Evolutionary conservation across 2,113 vertebrate species (phyloP), one percentile per base, ranked within the genome.

Genomic region (Gymnorhina tibicen): DNA sequence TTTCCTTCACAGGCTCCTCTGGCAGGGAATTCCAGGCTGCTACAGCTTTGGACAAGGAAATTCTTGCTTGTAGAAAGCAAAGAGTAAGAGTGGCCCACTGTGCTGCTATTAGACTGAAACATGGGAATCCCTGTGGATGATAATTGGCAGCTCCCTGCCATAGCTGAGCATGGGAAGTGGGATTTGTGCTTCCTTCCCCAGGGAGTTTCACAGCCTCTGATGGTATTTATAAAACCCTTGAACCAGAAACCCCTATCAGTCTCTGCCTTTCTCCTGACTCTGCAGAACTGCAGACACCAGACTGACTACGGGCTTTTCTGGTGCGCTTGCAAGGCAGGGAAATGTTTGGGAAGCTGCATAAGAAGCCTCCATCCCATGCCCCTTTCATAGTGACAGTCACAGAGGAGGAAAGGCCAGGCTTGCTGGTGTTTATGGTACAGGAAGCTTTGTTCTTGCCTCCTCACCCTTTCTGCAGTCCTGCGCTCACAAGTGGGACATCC

Each of bases 1-100:
- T 44, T 72, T 30, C 47, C 58, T 68, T 55, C 73, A 55, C 46
- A 82, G 33, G 37, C 77, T 60, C 47, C 82, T 67, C 55, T 89
- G 63, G 55, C 53, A 83, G 92, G 33, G 72, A 84, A 95, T 76
- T 76, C 76, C 52, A 66, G 86, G 69, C 56, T 81, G 83, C n/a
- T 56, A 30, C 49, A 39, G 13, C 69, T 85, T 32, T 58, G 23
- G 64, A 64, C 41, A 68, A 58, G 76, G 67, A 79, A 91, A 78
- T 60, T 12, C 56, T 21, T 44, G 84, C 74, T 80, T 37, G 19
- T 42, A 78, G 94, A 72, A 79, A 68, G 86, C 75, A 77, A 82
- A 88, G 59, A 94, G 91, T 88, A 60, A 83, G 96, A 92, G 59
- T 89, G 85, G 87, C 60, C 68, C 76, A 83, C 82, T 91, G 96